Evolutionary conservation across 2,797 vertebrate genomes (phyloP), one percentile per base, ranked within the genome.

Genomic region (Microctenopoma stevenorrisi): DNA sequence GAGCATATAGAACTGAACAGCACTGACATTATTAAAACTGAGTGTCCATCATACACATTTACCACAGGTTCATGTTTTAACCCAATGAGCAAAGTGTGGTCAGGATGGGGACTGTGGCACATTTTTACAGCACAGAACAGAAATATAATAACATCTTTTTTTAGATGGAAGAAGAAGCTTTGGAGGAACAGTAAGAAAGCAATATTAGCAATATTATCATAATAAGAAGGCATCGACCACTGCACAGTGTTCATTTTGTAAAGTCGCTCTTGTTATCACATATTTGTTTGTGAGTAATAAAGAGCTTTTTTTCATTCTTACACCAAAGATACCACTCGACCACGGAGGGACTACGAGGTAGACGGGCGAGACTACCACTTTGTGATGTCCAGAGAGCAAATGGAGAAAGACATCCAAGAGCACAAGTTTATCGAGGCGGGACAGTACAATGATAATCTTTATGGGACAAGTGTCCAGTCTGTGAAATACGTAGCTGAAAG

Each of bases 391-490:
- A 94, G 96, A 90, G 97, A 99, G 81, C 97, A 99, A 90, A 99
- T 99, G 98, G 98, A 99, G 90, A 96, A 96, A 82, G 98, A 99
- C 81, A 99, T 99, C 72, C 97, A 99, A 94, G 97, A 99, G 93
- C 97, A 99, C 96, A 98, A 98, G 92, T 99, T 99, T 88, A 99
- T 99, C 54, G 98, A 99, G 90, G 98, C 98, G 0, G 98, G 98
- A 76, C 97, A 99, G 88, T 99, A 99, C 93, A 99, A 99, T 2
- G 97, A 98, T 84, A 98, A 99, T 86, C 94, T 99, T 74, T 99
- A 99, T 6, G 98, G 98, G 68, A 99, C 98, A 13, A 99, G 98
- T 7, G 96, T 99, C 86, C 96, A 97, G 83, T 98, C 98, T 52
- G 98, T 99, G 80, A 95, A 95, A 96, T 96, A 97, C 11, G 97